Evolutionary conservation across 1,140 invertebrate species (phyloP).

Genomic region (Conopomorpha cramerella): DNA sequence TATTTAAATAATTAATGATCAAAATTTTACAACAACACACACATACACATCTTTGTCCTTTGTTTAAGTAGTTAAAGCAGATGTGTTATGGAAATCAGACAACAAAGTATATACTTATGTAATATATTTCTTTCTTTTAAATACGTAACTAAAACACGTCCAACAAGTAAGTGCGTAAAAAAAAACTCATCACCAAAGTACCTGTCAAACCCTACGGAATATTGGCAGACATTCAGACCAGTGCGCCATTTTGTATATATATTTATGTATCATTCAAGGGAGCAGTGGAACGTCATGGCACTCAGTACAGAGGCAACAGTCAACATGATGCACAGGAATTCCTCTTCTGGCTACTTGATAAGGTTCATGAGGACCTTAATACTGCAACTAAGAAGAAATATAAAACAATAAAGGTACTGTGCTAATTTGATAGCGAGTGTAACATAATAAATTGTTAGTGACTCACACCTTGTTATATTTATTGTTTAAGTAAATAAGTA

Average conservation of each 20-base stretch:
- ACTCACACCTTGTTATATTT: no score
- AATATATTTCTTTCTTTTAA: background rate
- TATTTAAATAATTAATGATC: no score
- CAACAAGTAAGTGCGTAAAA: background rate
- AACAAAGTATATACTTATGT: constrained; percentile 1
- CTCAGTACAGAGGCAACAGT: constrained; percentile 85
- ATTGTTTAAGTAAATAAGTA: no score
- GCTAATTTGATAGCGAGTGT: no score
- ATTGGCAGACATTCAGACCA: no score
- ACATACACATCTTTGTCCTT: no score
- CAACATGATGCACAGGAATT: constrained; percentile 98
- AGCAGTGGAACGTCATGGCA: constrained; percentile 88
- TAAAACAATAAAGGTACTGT: constrained; percentile 87
- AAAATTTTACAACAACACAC: no score
- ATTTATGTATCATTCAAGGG: constrained; percentile 35
- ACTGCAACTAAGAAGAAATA: constrained; percentile 91
- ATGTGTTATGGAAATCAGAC: background rate
- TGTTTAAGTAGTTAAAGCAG: no score
- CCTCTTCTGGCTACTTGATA: constrained; percentile 93
- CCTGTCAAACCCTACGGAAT: background rate
- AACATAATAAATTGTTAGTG: no score
- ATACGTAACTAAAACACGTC: no score
- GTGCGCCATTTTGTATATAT: background rate
- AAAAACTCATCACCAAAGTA: background rate
- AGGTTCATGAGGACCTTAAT: constrained; percentile 97